Evolutionary conservation across 2,113 vertebrate genomes (phyloP).

Genomic region (Elaphurus davidianus): DNA sequence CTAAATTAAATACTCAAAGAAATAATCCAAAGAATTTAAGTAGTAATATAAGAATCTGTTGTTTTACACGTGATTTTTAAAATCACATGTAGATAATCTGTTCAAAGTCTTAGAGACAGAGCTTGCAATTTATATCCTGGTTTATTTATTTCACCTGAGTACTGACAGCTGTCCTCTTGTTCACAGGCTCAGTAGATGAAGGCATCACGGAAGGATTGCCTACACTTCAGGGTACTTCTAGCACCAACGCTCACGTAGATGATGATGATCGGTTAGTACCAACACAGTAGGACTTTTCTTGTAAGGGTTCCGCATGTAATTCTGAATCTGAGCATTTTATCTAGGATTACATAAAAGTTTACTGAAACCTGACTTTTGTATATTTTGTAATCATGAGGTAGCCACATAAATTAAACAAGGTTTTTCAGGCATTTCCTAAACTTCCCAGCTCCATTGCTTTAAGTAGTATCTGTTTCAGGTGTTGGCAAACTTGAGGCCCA

Average conservation of each 20-base stretch:
- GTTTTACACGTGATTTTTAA: background rate
- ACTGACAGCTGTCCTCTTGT: background rate
- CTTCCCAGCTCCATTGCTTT: background rate
- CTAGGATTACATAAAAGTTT: background rate
- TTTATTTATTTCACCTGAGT: background rate
- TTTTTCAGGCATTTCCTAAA: background rate
- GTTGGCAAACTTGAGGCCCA: background rate
- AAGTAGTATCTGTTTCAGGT: background rate
- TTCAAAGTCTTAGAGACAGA: background rate
- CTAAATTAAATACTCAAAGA: background rate
- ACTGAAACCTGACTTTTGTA: background rate
- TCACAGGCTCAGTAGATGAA: constrained; percentile 93
- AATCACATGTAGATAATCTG: background rate
- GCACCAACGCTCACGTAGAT: constrained; percentile 88
- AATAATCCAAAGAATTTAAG: background rate
- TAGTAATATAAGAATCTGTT: background rate
- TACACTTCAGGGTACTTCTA: constrained; percentile 90
- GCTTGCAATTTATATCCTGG: background rate
- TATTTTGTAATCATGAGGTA: background rate
- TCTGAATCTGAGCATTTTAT: background rate
- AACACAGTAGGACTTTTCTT: background rate
- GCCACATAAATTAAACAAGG: background rate
- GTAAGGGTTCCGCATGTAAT: background rate
- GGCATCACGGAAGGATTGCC: constrained; percentile 93
- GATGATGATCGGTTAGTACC: constrained; percentile 93